Base-by-base conservation (phyloP, 2,113 vertebrate species). In the Tamias sibiricus region DNA sequence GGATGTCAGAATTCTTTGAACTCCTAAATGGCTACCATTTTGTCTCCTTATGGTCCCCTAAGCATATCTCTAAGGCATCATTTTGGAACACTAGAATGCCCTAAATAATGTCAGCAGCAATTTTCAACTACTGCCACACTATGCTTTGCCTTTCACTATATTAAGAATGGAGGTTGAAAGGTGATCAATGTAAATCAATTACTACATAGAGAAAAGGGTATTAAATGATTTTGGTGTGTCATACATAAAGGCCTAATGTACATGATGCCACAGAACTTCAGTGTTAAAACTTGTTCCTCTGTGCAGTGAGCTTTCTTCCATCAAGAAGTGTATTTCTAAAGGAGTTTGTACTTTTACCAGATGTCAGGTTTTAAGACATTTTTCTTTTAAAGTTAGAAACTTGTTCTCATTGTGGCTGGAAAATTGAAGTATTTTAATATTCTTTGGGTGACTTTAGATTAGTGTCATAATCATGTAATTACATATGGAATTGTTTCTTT, bases 401-500 rank as follows among this genome's bases (percentile, higher is more conserved):
- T 84, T 75, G 68, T 92, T 76, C 71, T 71, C 72, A 94, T 24
- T 40, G 35, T 88, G 57, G 57, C 89, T 92, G 44, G 42, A 95
- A 52, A 28, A 87, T 9, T 80, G 57, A 94, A 92, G 35, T 91
- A 93, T 77, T 92, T 92, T 68, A 49, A 57, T 95, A 74, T 71
- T 74, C 96, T 96, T 84, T 68, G 90, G 75, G 94, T 91, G 93
- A 90, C 95, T 94, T 92, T 87, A 96, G 83, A 94, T 92, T 92
- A 95, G 96, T 97, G 93, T 95, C 77, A 87, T 90, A 87, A 86
- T 91, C 95, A 87, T 87, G 59, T 97, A 97, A 92, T n/a, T 98
- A 97, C 96, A 98, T 84, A 91, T 74, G 97, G 79, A 59, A 52
- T 94, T 54, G 92, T 92, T 95, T 95, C 81, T 77, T 91, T 97